A percentile compares a stretch with the other conserved stretches of the same genome.
Evolutionary conservation across 2,888 invertebrate species (phyloP).

Genomic region (Craniophora ligustri): DNA sequence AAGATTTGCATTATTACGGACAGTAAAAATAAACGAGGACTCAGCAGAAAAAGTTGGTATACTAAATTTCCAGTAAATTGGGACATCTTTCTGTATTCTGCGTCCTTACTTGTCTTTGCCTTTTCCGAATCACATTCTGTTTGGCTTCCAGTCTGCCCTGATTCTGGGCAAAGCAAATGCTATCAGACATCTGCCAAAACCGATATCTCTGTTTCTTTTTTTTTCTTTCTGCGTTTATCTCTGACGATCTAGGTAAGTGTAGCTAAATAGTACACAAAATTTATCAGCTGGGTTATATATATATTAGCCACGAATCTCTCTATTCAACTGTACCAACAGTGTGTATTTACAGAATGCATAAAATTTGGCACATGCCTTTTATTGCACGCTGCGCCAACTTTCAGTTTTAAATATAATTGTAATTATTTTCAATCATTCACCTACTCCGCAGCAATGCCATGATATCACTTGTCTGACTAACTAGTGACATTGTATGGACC

Average conservation of each 20-base stretch:
- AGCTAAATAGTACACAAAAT: too few species aligned
- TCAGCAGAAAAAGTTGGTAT: conserved; percentile 33
- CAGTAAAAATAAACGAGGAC: conserved; percentile 35
- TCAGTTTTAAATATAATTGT: conserved; percentile 38
- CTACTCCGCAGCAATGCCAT: conserved; percentile 39
- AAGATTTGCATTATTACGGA: conserved; percentile 40
- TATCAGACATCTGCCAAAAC: too few species aligned
- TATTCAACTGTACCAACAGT: conserved; percentile 19
- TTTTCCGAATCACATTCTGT: too few species aligned
- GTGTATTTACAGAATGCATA: conserved; percentile 30
- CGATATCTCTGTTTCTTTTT: too few species aligned
- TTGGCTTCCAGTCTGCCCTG: too few species aligned
- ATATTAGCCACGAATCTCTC: too few species aligned
- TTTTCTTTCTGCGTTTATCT: too few species aligned
- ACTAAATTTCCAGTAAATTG: conserved; percentile 31
- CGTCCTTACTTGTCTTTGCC: too few species aligned
- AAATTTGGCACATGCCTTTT: conserved; percentile 49
- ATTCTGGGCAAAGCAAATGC: too few species aligned
- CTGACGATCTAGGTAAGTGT: too few species aligned
- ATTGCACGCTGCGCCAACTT: conserved; percentile 31
- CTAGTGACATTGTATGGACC: conserved; percentile 57
- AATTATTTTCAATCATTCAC: conserved; percentile 25
- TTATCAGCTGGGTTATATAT: too few species aligned
- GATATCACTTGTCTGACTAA: conserved; percentile 61
- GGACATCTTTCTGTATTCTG: conserved; percentile 32